phyloP scores from a whole-genome alignment of 2,113 vertebrate species.

The Ciconia boyciana region DNA sequence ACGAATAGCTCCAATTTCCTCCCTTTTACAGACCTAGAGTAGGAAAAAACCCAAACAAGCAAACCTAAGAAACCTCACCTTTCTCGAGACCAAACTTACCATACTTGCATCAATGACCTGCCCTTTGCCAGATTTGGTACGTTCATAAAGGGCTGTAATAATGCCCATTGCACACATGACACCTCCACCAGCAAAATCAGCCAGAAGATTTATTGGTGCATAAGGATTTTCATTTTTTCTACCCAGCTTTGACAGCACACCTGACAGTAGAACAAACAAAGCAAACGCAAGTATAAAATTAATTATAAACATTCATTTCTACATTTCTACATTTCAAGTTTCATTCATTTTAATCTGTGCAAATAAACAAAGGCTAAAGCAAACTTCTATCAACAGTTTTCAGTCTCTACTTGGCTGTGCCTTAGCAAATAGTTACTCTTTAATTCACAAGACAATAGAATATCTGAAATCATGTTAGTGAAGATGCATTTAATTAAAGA shows the following conservation, averaged over 20 bases:
- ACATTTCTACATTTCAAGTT: not conserved
- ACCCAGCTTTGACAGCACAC: conserved; percentile 88
- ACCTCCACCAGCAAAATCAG: conserved; percentile 92
- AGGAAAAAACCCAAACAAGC: not conserved
- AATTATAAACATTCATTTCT: not conserved
- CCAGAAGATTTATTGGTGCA: conserved; percentile 87
- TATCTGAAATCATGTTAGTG: not conserved
- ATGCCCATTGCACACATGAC: conserved; percentile 88
- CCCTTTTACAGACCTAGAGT: not conserved
- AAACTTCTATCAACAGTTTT: not conserved
- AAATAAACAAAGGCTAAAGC: not conserved
- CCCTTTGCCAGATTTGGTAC: conserved; percentile 85
- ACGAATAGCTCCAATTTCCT: not conserved
- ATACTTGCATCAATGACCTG: conserved; percentile 92
- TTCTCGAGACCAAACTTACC: conserved; percentile 73
- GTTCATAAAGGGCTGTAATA: conserved; percentile 86
- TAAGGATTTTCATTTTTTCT: conserved; percentile 83
- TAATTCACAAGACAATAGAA: not conserved
- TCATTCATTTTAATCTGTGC: not conserved
- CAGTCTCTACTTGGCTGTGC: not conserved
- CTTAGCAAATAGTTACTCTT: not conserved
- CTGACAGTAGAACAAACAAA: conserved; percentile 62
- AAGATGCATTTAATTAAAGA: not conserved
- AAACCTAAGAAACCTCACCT: not conserved
- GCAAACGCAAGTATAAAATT: not conserved